Conservation (phyloP, 2,888 invertebrate species). For the Lymantria dispar region DNA sequence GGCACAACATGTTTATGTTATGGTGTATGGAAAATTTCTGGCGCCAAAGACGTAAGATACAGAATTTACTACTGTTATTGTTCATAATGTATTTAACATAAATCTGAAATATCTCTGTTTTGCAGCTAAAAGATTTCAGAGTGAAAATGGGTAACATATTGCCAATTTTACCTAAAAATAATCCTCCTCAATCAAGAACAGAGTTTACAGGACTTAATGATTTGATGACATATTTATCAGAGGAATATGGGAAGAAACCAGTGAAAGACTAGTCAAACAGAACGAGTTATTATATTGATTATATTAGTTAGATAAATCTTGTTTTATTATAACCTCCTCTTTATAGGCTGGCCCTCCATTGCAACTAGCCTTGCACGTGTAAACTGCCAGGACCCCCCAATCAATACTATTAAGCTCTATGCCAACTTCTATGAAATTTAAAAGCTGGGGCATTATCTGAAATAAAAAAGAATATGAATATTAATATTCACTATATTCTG, state of each 20-base stretch:
- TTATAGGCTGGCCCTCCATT: conserved; percentile 85
- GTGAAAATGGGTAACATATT: conserved; percentile 89
- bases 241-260: conserved; percentile 72
- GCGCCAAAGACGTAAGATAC: conserved; percentile 88
- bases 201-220: conserved; percentile 94
- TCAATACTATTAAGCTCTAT: conserved; percentile 86
- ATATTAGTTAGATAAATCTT: conserved; percentile 84
- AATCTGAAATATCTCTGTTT: conserved; percentile 13
- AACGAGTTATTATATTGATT: not conserved
- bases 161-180: conserved; percentile 89
- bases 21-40: conserved; percentile 93
- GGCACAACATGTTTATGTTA: conserved; percentile 92
- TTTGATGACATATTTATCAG: conserved; percentile 89
- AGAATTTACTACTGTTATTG: not conserved
- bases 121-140: conserved; percentile 91
- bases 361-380: conserved; percentile 93
- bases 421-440: conserved; percentile 86
- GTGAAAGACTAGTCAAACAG: conserved; percentile 38
- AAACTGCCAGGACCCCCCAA: conserved; percentile 94
- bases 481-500: no score
- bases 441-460: conserved; percentile 92
- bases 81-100: no score
- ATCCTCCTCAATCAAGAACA: conserved; percentile 90
- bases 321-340: conserved; percentile 91
- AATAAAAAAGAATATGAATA: conserved; percentile 25